Percentiles rank a stretch among this genome's conserved stretches.
phyloP scores from a whole-genome alignment of 2,797 vertebrate genomes.

The Danio albolineatus region DNA sequence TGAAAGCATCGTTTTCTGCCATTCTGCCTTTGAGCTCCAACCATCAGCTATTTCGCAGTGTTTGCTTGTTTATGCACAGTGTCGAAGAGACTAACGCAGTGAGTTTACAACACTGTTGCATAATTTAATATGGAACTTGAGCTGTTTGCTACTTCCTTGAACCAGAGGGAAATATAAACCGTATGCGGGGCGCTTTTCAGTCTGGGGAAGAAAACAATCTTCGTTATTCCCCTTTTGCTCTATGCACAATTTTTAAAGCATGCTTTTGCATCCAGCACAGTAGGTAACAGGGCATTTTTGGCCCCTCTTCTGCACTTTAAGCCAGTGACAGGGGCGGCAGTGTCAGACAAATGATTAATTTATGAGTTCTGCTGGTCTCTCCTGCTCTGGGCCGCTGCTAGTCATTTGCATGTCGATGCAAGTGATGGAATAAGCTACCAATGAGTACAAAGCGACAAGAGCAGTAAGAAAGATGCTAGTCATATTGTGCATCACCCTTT shows the following conservation, averaged over 20 bases:
- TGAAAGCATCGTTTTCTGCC: slow-evolving; percentile 27
- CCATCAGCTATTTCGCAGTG: slow-evolving; percentile 29
- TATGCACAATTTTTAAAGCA: background rate
- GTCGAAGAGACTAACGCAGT: background rate
- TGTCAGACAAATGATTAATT: slow-evolving; percentile 30
- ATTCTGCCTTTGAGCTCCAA: slow-evolving; percentile 36
- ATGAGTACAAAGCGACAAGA: slow-evolving; percentile 1
- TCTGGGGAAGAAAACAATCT: background rate
- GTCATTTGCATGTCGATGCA: slow-evolving; percentile 42
- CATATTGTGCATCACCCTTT: slow-evolving; percentile 1
- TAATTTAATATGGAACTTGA: slow-evolving; percentile 41
- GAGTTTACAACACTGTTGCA: slow-evolving; percentile 43
- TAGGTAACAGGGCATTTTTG: background rate
- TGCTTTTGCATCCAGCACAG: background rate
- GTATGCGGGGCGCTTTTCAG: background rate
- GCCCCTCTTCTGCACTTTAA: background rate
- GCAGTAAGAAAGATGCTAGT: slow-evolving; percentile 2
- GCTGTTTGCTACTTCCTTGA: slow-evolving; percentile 13
- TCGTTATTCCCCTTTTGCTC: background rate
- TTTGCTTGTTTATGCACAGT: slow-evolving; percentile 28
- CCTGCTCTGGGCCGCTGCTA: background rate
- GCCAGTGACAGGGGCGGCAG: background rate
- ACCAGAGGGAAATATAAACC: slow-evolving; percentile 24
- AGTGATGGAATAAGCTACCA: slow-evolving; percentile 3
- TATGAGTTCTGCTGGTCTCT: slow-evolving; percentile 21